Conservation (phyloP, 2,113 vertebrate genomes). For the Tragelaphus strepsiceros region DNA sequence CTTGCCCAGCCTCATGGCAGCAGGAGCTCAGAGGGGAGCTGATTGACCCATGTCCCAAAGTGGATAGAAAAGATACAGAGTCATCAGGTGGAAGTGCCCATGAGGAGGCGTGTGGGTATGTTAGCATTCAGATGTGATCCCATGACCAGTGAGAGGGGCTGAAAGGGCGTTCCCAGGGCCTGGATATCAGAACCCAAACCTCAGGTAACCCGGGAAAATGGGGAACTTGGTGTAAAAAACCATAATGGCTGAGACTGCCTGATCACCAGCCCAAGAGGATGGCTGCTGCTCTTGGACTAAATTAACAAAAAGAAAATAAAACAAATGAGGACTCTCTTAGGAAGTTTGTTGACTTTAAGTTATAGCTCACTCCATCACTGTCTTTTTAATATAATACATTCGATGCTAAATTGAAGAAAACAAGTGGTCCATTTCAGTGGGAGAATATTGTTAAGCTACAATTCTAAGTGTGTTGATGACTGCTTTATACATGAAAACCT, state of each 20-base stretch:
- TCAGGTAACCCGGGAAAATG: neutral
- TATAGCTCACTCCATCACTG: neutral
- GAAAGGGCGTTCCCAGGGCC: neutral
- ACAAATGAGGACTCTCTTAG: neutral
- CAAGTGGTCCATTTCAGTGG: neutral
- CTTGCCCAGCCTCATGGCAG: too few species aligned
- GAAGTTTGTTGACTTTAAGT: neutral
- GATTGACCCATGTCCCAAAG: neutral
- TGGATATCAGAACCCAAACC: neutral
- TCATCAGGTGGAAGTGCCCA: neutral
- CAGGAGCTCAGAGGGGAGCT: neutral
- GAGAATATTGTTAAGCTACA: neutral
- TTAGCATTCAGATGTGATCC: neutral
- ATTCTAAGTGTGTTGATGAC: neutral
- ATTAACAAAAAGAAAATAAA: neutral
- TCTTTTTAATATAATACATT: neutral
- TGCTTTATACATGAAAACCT: neutral
- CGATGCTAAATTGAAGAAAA: neutral
- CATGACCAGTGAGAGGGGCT: neutral
- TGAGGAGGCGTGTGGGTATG: rapidly evolving
- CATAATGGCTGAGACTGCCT: neutral
- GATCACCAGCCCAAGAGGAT: neutral
- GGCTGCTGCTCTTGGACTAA: neutral
- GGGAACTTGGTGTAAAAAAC: neutral
- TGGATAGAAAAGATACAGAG: neutral